A percentile compares a stretch with the other conserved stretches of the same genome.
Evolutionary conservation across 2,797 vertebrate species (phyloP).

Genomic region (Prionace glauca): DNA sequence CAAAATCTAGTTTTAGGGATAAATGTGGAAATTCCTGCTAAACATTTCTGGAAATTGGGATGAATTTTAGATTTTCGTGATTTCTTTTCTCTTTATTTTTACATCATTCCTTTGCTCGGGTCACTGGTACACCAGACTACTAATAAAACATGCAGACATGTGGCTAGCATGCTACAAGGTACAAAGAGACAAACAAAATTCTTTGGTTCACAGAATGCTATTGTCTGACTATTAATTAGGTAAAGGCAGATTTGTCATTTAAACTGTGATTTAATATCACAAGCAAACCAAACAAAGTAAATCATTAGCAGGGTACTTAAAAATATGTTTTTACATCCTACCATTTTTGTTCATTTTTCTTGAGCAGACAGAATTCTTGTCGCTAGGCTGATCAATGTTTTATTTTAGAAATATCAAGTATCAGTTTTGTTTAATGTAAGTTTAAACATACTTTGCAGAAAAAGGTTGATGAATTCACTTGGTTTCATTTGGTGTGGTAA

Average conservation of each 20-base stretch:
- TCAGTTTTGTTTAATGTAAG: slow-evolving; percentile 33
- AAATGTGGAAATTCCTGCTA: background rate
- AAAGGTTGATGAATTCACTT: background rate
- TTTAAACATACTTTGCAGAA: slow-evolving; percentile 27
- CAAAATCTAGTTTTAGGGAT: background rate
- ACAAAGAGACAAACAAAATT: background rate
- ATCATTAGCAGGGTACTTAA: slow-evolving; percentile 20
- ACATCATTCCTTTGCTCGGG: background rate
- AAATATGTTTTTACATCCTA: slow-evolving; percentile 17
- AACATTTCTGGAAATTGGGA: background rate
- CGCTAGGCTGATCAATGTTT: slow-evolving; percentile 17
- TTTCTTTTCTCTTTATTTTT: background rate
- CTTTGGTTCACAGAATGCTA: slow-evolving; percentile 1
- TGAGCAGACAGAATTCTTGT: slow-evolving; percentile 22
- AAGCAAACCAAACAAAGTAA: slow-evolving; percentile 12
- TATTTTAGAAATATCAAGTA: slow-evolving; percentile 25
- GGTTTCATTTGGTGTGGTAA: background rate
- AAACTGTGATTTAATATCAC: slow-evolving; percentile 9
- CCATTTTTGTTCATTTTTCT: slow-evolving; percentile 33
- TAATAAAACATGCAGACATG: background rate
- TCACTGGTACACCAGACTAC: background rate
- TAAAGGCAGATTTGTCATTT: background rate
- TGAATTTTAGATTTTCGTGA: background rate
- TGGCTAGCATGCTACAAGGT: background rate
- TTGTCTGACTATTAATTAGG: background rate